Evolutionary conservation across 2,888 invertebrate species (phyloP).

Genomic region (Empis livida): DNA sequence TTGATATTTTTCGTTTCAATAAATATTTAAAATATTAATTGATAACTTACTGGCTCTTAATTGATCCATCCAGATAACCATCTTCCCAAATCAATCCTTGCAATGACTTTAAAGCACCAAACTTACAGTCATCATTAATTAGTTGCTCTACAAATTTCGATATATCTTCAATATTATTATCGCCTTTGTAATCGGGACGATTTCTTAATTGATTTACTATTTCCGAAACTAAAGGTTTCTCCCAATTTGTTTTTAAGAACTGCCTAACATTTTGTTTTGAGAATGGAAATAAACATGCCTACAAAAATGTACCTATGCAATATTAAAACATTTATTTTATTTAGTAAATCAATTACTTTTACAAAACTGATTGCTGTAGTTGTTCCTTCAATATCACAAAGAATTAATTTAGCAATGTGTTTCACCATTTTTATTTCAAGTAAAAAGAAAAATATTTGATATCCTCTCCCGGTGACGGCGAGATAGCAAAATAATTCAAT

Average conservation of each 20-base stretch:
- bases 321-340: not conserved
- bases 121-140: conserved; percentile 70
- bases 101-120: conserved; percentile 67
- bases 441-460: no score
- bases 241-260: conserved; percentile 61
- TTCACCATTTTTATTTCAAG: no score
- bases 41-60: conserved; percentile 81
- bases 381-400: conserved; percentile 62
- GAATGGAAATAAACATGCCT: conserved; percentile 70
- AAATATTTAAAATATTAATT: not conserved
- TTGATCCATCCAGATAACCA: conserved; percentile 62
- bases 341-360: conserved; percentile 35
- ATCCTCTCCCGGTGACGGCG: no score
- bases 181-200: conserved; percentile 24
- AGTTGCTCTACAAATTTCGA: conserved; percentile 63
- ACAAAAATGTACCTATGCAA: conserved; percentile 21
- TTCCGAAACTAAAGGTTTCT: conserved; percentile 49
- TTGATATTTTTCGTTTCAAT: conserved; percentile 32
- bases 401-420: conserved; percentile 23
- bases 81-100: conserved; percentile 84
- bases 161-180: conserved; percentile 43
- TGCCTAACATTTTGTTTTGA: conserved; percentile 56
- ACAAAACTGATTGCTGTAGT: conserved; percentile 60
- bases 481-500: no score
- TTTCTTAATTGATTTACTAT: conserved; percentile 53